Evolutionary conservation across 2,888 invertebrate genomes (phyloP), one percentile per base, ranked within the genome.

Genomic region (Phania funesta): DNA sequence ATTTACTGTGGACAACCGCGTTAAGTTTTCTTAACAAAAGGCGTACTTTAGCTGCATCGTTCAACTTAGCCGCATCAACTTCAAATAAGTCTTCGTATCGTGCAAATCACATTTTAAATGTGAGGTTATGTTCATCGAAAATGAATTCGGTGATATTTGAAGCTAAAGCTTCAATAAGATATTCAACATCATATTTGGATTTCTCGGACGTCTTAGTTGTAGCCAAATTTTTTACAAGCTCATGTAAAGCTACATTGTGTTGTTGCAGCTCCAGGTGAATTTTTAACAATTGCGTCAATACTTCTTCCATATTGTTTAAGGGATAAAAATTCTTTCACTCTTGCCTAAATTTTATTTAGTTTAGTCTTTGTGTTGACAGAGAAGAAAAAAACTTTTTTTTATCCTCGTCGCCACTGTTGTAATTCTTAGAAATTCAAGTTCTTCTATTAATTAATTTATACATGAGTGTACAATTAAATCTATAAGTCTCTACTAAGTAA

Each of bases 81-180:
- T 35, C 16, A 16, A 71, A 71, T 9, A 71, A 29, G 18, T 73
- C 62, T 13, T 73, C 52, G 41, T 73, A 73, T 7, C 73, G n/a
- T 24, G 22, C 24, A 32, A 26, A 64, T 50, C 65, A 65, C 65
- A 50, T 65, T 20, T 65, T 48, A 32, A 64, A 64, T 32, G 48
- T 64, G 32, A 64, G 64, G 64, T 64, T 48, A 64, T 64, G 64
- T 64, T 64, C 65, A 24, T 50, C 65, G 35, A 50, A 46, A 26
- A 46, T 46, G 20, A 64, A 62, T 29, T 62, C 26, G 26, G 46
- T 64, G 64, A 64, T 48, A 44, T 64, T 64, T 5, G 64, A 38
- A n/a, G 35, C 38, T 1, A 56, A 22, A 7, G 56, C 8, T 38
- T 83, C 82, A 20, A 83, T 81, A 20, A 73, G 50, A 44, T 58